Conservation (phyloP, 1,140 invertebrate genomes). For the Spodoptera litura region DNA sequence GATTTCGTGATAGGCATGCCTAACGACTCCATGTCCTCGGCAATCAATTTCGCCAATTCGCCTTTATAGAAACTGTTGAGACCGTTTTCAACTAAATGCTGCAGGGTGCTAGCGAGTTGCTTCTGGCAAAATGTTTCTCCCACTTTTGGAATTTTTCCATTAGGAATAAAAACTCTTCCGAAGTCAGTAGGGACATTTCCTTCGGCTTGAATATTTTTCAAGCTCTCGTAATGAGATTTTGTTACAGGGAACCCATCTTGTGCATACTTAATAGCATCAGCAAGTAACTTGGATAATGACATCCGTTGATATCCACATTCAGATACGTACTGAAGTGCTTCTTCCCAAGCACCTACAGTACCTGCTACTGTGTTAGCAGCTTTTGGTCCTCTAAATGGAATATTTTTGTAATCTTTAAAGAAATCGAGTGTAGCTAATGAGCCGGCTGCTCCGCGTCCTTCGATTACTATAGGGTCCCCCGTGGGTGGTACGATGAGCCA, state of each 20-base stretch:
- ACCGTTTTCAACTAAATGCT: constrained; percentile 66
- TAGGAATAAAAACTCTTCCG: constrained; percentile 61
- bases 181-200: constrained; percentile 60
- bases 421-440: constrained; percentile 69
- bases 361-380: constrained; percentile 75
- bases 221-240: constrained; percentile 52
- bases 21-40: constrained; percentile 69
- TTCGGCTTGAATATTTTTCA: constrained; percentile 35
- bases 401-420: constrained; percentile 59
- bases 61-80: constrained; percentile 78
- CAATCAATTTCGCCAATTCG: constrained; percentile 70
- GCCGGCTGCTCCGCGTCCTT: constrained; percentile 75
- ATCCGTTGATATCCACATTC: constrained; percentile 73
- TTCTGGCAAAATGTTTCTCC: constrained; percentile 74
- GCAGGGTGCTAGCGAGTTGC: constrained; percentile 69
- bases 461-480: constrained; percentile 72
- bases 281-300: constrained; percentile 67
- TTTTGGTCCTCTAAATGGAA: constrained; percentile 71
- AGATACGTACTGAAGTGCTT: constrained; percentile 72
- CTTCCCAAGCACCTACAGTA: constrained; percentile 77
- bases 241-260: constrained; percentile 74
- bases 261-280: constrained; percentile 76
- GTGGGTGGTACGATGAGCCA: constrained; percentile 78
- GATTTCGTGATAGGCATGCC: constrained; percentile 75
- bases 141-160: constrained; percentile 60